Conservation (phyloP, 2,888 invertebrate genomes). For the Microdon myrmicae region DNA sequence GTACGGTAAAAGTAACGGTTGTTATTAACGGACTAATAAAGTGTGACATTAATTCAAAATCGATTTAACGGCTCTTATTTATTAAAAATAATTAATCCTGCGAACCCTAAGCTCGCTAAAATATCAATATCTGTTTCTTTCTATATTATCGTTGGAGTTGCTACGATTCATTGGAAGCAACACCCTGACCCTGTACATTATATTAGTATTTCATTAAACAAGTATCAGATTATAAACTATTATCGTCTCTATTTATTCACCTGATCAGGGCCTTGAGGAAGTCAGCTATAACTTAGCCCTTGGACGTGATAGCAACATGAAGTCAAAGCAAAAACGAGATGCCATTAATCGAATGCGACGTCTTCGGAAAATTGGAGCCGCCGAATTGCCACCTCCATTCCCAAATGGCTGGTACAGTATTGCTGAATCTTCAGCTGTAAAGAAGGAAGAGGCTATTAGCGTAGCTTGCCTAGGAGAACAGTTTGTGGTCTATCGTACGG, state of each 20-base stretch:
- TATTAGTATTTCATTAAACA: too few relatives aligned
- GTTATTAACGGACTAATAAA: too few relatives aligned
- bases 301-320: constrained; percentile 27
- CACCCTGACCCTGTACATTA: too few relatives aligned
- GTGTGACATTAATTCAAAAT: too few relatives aligned
- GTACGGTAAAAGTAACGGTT: too few relatives aligned
- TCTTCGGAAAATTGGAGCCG: constrained; percentile 71
- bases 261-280: constrained; percentile 57
- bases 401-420: constrained; percentile 92
- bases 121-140: too few relatives aligned
- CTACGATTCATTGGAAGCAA: neutral
- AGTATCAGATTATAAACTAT: too few relatives aligned
- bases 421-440: constrained; percentile 74
- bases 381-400: constrained; percentile 79
- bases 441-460: constrained; percentile 69
- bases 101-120: too few relatives aligned
- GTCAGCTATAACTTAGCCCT: constrained; percentile 51
- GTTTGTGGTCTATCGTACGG: constrained; percentile 76
- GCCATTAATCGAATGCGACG: constrained; percentile 68
- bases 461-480: constrained; percentile 78
- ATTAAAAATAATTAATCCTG: too few relatives aligned
- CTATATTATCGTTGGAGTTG: neutral
- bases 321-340: constrained; percentile 52
- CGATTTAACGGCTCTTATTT: too few relatives aligned
- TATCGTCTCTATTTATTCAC: constrained; percentile 8